phyloP scores from a whole-genome alignment of 2,888 invertebrate species.

The Andricus curvator region DNA sequence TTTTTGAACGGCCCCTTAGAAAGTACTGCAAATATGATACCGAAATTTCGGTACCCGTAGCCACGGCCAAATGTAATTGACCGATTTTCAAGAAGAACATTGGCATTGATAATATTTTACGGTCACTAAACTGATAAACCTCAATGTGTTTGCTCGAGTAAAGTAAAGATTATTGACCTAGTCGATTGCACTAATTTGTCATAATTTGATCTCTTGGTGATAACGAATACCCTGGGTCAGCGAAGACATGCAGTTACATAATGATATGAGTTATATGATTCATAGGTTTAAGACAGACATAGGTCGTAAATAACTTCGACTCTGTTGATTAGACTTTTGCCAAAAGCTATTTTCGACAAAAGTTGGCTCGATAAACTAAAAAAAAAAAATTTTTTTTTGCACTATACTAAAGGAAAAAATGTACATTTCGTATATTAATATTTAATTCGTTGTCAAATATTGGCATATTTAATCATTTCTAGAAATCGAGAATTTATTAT shows the following conservation, averaged over 20 bases:
- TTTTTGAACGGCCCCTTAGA: no score
- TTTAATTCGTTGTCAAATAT: no score
- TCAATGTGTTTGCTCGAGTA: neutral
- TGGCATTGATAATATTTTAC: neutral
- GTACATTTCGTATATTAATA: neutral
- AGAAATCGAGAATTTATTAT: no score
- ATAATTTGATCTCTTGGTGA: constrained; percentile 35
- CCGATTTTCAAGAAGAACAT: neutral
- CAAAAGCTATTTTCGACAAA: neutral
- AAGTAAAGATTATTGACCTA: neutral
- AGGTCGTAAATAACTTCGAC: neutral
- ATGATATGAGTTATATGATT: constrained; percentile 41
- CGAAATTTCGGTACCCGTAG: no score
- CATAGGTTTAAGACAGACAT: neutral
- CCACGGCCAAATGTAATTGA: neutral
- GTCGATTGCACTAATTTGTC: constrained; percentile 10
- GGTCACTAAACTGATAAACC: neutral
- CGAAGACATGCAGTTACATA: constrained; percentile 59
- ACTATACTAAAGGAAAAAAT: neutral
- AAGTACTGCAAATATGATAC: no score
- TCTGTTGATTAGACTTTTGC: neutral
- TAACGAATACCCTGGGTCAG: constrained; percentile 56
- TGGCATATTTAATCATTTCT: no score
- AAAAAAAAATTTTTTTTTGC: neutral
- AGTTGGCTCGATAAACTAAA: neutral